Evolutionary conservation across 2,888 invertebrate species (phyloP), one percentile per base, ranked within the genome.

Genomic region (Drosophila stalkeri): DNA sequence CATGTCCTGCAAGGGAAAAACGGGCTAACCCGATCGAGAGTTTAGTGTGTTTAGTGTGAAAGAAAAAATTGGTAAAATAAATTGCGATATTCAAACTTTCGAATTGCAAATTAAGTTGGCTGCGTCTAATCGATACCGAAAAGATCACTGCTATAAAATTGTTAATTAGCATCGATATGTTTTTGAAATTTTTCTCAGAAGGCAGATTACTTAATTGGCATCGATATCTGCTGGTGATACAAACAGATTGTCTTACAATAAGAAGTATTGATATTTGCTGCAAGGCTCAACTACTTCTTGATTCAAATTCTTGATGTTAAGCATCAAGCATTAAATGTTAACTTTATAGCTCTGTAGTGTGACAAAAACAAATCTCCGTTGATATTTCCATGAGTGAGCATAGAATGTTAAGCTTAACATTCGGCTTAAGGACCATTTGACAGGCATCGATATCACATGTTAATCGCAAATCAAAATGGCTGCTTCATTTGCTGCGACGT

Each of bases 1-100:
- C 63, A 84, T 77, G 85, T 96, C 96, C 95, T 96, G 95, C 75
- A 95, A 94, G 64, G 93, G 92, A 86, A 93, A 94, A 91, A 93
- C 94, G 91, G 92, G 94, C 94, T 92, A 92, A 89, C 90, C 75
- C 86, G 77, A 57, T 59, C 12, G n/a, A 49, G 41, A 77, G 77
- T 78, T 79, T 78, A 83, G 81, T 75, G 78, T 35, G 33, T 35
- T 57, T 16, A 16, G 8, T 9, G 7, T 37, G 12, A 37, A 37
- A 23, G 0, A 2, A 23, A 16, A 54, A 4, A 23, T 2, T 5
- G 8, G 1, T 23, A 1, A 35, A 18, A 6, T 18, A 27, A 14
- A 3, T 20, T 18, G 39, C 27, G n/a, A 2, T 4, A 37, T 23
- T 62, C 16, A 5, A 37, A 35, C 27, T 18, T 23, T 62, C 16